phyloP scores from a whole-genome alignment of 2,113 vertebrate genomes.

The Chelonoidis abingdonii region DNA sequence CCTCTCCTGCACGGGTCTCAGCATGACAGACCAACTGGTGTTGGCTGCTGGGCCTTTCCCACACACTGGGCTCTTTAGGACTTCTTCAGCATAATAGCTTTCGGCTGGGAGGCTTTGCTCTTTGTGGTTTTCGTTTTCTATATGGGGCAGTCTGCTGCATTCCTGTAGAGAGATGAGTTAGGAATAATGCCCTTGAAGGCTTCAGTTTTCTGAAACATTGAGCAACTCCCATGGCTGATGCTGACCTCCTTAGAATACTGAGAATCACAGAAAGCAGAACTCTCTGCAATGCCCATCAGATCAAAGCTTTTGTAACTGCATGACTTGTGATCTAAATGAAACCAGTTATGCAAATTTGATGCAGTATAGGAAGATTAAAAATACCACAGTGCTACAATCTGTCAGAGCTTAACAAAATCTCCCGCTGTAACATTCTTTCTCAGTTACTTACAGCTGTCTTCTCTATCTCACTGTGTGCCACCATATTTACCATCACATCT shows the following conservation, averaged over 20 bases:
- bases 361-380: background rate
- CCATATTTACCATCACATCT: background rate
- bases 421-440: background rate
- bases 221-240: background rate
- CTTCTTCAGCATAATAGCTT: background rate
- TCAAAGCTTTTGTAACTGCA: background rate
- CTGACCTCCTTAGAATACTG: background rate
- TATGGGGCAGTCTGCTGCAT: background rate
- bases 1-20: background rate
- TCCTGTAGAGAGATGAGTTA: conserved; percentile 4
- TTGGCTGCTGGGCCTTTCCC: background rate
- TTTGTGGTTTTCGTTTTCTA: background rate
- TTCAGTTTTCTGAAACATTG: background rate
- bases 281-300: background rate
- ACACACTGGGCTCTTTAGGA: background rate
- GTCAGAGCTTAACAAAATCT: background rate
- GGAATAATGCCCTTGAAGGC: background rate
- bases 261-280: background rate
- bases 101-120: background rate
- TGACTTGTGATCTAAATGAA: background rate
- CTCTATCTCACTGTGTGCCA: background rate
- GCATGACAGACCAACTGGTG: background rate
- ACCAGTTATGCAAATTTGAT: background rate
- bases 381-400: background rate
- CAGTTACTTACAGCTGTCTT: background rate